Evolutionary conservation across 1,140 invertebrate species (phyloP), one percentile per base, ranked within the genome.

Genomic region (Littorina saxatilis): DNA sequence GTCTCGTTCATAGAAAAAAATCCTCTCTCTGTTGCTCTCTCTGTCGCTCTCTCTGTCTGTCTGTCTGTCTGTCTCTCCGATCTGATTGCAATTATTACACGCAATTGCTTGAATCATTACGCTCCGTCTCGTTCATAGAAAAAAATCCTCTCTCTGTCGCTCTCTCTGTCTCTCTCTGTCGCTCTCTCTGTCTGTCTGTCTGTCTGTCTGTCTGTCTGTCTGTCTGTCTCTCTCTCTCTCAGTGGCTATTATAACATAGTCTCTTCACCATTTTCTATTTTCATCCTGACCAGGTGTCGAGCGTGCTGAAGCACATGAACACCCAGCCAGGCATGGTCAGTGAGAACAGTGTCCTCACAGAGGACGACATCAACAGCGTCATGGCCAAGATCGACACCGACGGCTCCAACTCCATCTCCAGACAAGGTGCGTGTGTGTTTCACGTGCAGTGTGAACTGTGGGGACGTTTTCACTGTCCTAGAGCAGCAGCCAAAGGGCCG

Each of bases 121-220:
- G 27, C 0, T 70, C 32, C 29, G 29, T 70, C 29, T 70, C 15
- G 27, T 1, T 32, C 9, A 20, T n/a, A n/a, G n/a, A n/a, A n/a
- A n/a, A n/a, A n/a, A n/a, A n/a, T n/a, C n/a, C n/a, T n/a, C n/a
- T n/a, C n/a, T n/a, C n/a, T n/a, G n/a, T n/a, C n/a, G n/a, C 23
- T n/a, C 58, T 32, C 58, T 63, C 23, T 63, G 7, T 32, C 58
- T 63, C 58, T 63, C 58, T 74, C 72, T 47, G 23, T 47, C 68
- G n/a, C 17, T 72, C 35, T 72, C 29, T 72, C 68, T 47, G 23
- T 72, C 29, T 72, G 17, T 47, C 17, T 72, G 23, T 72, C 37
- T 72, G 35, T 47, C 68, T 32, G 2, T 63, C 27, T 63, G 4
- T 63, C 7, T 63, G 4, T 63, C 61, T 63, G 0, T 63, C 61